These are phyloP conservation scores for Limulus polyphemus DNA, from an alignment of 2,888 invertebrate species.

Conservation along the genomic window DNA sequence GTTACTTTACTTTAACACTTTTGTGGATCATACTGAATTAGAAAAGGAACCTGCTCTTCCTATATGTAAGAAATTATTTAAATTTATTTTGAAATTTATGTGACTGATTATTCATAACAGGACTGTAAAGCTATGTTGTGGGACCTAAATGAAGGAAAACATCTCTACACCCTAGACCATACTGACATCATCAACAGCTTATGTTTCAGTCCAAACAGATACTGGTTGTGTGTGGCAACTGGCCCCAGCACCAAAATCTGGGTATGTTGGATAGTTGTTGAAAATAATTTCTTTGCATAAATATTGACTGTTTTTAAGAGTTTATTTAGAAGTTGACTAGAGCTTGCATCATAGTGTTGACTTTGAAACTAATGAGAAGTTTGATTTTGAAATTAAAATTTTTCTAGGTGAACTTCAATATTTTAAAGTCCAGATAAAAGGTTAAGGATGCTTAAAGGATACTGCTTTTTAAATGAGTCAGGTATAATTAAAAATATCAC, in stretches of 20 bases:
- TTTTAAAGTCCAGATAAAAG: too few relatives aligned
- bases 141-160: slow-evolving; percentile 99
- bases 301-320: too few relatives aligned
- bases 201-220: slow-evolving; percentile 98
- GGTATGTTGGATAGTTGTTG: slow-evolving; percentile 42
- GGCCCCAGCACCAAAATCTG: slow-evolving; percentile 98
- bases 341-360: too few relatives aligned
- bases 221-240: slow-evolving; percentile 98
- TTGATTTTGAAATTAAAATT: too few relatives aligned
- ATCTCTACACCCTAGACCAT: slow-evolving; percentile 94
- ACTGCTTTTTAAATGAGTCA: too few relatives aligned
- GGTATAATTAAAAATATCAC: too few relatives aligned
- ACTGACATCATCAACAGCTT: slow-evolving; percentile 96
- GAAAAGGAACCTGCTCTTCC: neutral
- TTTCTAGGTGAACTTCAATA: too few relatives aligned
- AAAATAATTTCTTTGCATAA: too few relatives aligned
- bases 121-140: slow-evolving; percentile 99
- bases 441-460: too few relatives aligned
- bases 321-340: too few relatives aligned
- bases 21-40: neutral
- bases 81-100: neutral
- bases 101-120: slow-evolving; percentile 35
- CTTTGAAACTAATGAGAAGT: too few relatives aligned
- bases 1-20: neutral
- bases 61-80: neutral